Percentiles rank a stretch among this genome's conserved stretches.
Evolutionary conservation across 2,797 vertebrate species (phyloP).

Genomic region (Rhynchonycteris naso): DNA sequence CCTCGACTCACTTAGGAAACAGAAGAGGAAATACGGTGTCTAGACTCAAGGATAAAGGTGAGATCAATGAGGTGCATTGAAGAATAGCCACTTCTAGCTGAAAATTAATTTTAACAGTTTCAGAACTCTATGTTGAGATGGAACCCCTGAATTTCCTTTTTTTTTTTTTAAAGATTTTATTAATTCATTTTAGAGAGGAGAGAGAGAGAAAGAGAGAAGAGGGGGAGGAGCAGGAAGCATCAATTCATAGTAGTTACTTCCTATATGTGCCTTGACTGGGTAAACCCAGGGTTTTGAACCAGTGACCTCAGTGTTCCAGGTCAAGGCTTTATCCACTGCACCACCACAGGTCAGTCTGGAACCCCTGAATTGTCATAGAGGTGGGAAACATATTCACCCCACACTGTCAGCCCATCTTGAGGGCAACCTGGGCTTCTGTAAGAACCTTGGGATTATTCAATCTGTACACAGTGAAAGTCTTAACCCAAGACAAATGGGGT

Average conservation of each 20-base stretch:
- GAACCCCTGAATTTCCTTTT: too few relatives aligned
- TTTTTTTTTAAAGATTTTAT: too few relatives aligned
- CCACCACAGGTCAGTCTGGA: too few relatives aligned
- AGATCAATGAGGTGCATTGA: background rate
- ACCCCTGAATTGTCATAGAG: background rate
- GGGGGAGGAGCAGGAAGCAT: too few relatives aligned
- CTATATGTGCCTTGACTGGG: too few relatives aligned
- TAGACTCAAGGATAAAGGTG: background rate
- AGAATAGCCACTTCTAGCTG: background rate
- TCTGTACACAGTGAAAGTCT: constrained; percentile 3
- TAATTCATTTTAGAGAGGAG: too few relatives aligned
- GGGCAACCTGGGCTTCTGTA: background rate
- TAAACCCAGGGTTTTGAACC: too few relatives aligned
- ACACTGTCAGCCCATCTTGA: background rate
- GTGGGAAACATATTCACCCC: background rate
- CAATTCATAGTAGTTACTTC: too few relatives aligned
- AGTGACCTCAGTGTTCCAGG: too few relatives aligned
- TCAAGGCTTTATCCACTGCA: too few relatives aligned
- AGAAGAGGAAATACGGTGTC: background rate
- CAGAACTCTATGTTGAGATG: background rate
- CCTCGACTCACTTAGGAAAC: background rate
- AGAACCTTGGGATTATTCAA: background rate
- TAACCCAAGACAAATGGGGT: background rate
- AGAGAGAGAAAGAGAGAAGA: too few relatives aligned
- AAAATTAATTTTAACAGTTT: background rate